A percentile compares a stretch with the other conserved stretches of the same genome.
Conservation (phyloP, 1,140 invertebrate species). For the Drepana arcuata region DNA sequence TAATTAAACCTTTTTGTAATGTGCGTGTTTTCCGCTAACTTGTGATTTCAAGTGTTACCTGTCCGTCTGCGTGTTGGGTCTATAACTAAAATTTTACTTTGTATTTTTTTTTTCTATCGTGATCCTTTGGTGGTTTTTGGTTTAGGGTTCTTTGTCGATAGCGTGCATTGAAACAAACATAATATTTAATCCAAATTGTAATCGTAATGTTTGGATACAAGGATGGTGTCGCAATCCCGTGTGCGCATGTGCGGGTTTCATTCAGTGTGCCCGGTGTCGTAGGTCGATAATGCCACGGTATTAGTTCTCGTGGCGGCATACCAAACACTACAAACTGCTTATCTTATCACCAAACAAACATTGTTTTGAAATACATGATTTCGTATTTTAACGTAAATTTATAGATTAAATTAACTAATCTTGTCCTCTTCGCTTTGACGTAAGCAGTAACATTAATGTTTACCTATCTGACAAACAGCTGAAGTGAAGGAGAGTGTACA, state of each 20-base stretch:
- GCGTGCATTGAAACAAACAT: too few species aligned
- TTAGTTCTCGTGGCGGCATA: too few species aligned
- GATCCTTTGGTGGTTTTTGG: neutral
- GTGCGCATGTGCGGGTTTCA: constrained; percentile 26
- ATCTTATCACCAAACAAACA: constrained; percentile 10
- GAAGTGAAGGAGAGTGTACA: too few species aligned
- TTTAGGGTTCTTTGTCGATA: neutral
- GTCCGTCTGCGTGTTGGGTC: neutral
- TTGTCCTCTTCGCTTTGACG: too few species aligned
- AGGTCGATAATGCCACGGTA: constrained; percentile 33
- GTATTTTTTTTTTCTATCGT: neutral
- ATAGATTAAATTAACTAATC: too few species aligned
- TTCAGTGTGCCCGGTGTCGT: constrained; percentile 27
- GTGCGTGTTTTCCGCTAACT: neutral
- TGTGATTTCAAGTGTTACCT: neutral
- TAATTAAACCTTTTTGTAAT: neutral
- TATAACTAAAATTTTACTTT: neutral
- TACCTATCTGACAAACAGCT: too few species aligned
- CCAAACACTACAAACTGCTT: too few species aligned
- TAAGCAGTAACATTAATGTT: too few species aligned
- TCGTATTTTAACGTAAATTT: too few species aligned
- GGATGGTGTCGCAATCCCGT: neutral
- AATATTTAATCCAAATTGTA: too few species aligned
- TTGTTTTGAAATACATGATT: too few species aligned
- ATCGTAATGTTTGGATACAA: constrained; percentile 7